Conservation (phyloP, 1,140 invertebrate genomes). For the Coptotermes formosanus region DNA sequence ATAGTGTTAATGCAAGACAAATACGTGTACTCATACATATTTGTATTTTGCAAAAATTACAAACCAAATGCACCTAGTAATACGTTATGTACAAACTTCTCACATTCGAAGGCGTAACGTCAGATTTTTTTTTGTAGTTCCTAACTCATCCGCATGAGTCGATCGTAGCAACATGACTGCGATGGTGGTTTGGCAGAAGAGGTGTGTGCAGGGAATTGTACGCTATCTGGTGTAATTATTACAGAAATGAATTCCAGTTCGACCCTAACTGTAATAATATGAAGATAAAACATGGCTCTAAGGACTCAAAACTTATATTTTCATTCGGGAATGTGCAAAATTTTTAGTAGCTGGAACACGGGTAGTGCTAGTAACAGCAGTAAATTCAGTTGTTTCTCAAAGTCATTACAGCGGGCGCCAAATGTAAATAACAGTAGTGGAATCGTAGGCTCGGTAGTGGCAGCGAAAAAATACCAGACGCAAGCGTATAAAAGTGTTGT, state of each 20-base stretch:
- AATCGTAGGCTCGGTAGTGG: not conserved
- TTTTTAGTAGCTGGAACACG: not conserved
- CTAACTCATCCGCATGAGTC: not conserved
- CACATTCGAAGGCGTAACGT: not conserved
- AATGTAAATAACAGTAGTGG: not conserved
- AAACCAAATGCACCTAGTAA: not conserved
- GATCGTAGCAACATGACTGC: not conserved
- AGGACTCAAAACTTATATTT: not conserved
- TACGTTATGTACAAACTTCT: not conserved
- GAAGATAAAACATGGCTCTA: not conserved
- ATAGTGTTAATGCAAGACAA: too few species aligned
- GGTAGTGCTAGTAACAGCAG: not conserved
- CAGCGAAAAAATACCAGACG: not conserved
- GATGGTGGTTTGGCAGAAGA: not conserved
- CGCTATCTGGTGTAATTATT: not conserved
- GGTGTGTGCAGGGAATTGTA: not conserved
- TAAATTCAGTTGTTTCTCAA: not conserved
- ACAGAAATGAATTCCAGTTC: not conserved
- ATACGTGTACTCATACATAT: not conserved
- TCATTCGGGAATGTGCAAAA: not conserved
- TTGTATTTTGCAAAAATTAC: not conserved
- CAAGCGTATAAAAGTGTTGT: conserved; percentile 6
- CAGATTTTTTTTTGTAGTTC: not conserved
- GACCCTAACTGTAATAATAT: not conserved
- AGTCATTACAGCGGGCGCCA: not conserved